Base-by-base conservation (phyloP, 2,888 invertebrate species). In the Alloscopus bannaensis region DNA sequence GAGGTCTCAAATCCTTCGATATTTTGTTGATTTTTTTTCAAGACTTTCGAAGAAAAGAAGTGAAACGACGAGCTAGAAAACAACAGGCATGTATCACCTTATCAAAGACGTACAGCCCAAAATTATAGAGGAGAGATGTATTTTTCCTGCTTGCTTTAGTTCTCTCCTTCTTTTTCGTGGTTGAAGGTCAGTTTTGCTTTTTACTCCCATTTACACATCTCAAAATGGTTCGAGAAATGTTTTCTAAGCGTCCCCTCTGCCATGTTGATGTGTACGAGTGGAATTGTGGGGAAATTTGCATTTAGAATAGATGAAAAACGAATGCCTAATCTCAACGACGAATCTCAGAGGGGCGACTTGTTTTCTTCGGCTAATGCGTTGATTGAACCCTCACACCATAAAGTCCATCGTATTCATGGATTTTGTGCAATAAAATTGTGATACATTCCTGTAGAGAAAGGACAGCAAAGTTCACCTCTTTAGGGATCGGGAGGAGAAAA, bases 161-260 rank as follows among this genome's bases (percentile, higher is more conserved):
- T 57, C 69, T 60, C 71, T 65, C 73, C 47, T 29, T 65, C 29
- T 72, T 62, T 64, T 64, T 45, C 45, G 18, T 71, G 40, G 71
- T 66, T 75, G 75, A 75, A 75, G 75, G 75, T 75, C 75, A 75
- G 65, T 66, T 47, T 57, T 52, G 20, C 31, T 16, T 18, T 13
- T 4, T 29, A 22, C 47, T 62, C n/a, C 29, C 22, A 18, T 55
- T 22, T 45, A 16, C 42, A 64, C 26, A 45, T 45, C 29, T 26
- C 22, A 69, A 42, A 66, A 66, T 57, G 40, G 57, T 42, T 57
- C 69, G 40, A 69, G 45, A 59, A n/a, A n/a, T n/a, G n/a, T n/a
- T n/a, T n/a, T n/a, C n/a, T n/a, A n/a, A n/a, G n/a, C n/a, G n/a
- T n/a, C n/a, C n/a, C n/a, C n/a, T n/a, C n/a, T n/a, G n/a, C n/a